Percentiles rank a stretch among this genome's conserved stretches.
Evolutionary conservation across 2,888 invertebrate species (phyloP).

Genomic region (Cactoblastis cactorum): DNA sequence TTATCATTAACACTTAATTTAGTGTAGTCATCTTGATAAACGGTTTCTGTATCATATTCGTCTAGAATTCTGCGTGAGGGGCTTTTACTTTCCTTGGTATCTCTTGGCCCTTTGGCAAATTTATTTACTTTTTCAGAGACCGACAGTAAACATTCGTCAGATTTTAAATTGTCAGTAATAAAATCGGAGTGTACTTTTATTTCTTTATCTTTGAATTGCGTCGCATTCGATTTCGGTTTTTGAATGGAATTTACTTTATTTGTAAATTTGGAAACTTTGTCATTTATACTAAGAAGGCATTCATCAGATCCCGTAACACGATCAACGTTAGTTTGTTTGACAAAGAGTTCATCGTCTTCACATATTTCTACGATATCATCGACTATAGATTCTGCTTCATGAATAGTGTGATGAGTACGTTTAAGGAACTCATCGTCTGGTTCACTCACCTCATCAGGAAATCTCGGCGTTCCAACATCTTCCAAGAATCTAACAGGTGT

Average conservation of each 20-base stretch:
- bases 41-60: constrained; percentile 76
- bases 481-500: constrained; percentile 81
- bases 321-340: constrained; percentile 50
- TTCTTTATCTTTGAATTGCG: constrained; percentile 52
- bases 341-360: constrained; percentile 72
- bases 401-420: constrained; percentile 60
- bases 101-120: constrained; percentile 74
- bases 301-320: constrained; percentile 66
- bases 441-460: constrained; percentile 86
- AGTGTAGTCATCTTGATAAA: constrained; percentile 69
- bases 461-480: constrained; percentile 81
- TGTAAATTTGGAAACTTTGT: constrained; percentile 76
- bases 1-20: constrained; percentile 82
- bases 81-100: constrained; percentile 56
- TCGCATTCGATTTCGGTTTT: constrained; percentile 46
- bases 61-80: constrained; percentile 62
- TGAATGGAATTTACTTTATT: constrained; percentile 54
- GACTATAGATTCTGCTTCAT: constrained; percentile 81
- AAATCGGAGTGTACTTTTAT: constrained; percentile 70
- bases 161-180: constrained; percentile 67
- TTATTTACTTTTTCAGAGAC: constrained; percentile 85
- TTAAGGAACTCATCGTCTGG: constrained; percentile 82
- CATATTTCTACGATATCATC: constrained; percentile 78
- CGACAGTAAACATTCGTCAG: constrained; percentile 82
- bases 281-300: constrained; percentile 75